phyloP scores from a whole-genome alignment of 2,113 vertebrate species.

The Alosa alosa region DNA sequence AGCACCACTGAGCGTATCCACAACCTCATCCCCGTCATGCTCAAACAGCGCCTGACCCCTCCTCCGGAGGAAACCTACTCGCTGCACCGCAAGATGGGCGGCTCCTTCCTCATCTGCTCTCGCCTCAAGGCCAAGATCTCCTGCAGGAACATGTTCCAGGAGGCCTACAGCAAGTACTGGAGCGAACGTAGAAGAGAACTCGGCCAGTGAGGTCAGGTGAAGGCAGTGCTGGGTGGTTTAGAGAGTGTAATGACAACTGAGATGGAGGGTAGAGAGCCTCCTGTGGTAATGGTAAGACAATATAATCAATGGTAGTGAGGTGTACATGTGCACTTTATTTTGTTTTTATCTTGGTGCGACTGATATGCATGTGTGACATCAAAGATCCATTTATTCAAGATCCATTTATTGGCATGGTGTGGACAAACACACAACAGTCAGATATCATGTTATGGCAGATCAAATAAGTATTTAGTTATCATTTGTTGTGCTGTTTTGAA shows the following conservation, averaged over 20 bases:
- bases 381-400: background rate
- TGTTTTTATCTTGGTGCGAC: background rate
- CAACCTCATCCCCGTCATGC: conserved; percentile 91
- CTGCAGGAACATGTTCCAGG: conserved; percentile 89
- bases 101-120: conserved; percentile 97
- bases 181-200: conserved; percentile 54
- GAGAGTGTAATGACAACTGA: too few species aligned
- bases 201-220: conserved; percentile 36
- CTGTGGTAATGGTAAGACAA: too few species aligned
- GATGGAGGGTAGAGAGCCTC: too few species aligned
- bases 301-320: too few species aligned
- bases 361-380: background rate
- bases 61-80: conserved; percentile 97
- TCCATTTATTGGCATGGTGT: background rate
- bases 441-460: background rate
- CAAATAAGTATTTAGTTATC: background rate
- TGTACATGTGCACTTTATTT: background rate
- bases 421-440: background rate
- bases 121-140: conserved; percentile 84
- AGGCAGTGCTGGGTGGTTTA: background rate
- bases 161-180: conserved; percentile 83
- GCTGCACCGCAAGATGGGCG: conserved; percentile 96
- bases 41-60: conserved; percentile 89
- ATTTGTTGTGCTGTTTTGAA: background rate
- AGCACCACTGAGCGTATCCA: conserved; percentile 94